Conservation (phyloP, 2,888 invertebrate species). For the Pristionchus maxplancki region DNA sequence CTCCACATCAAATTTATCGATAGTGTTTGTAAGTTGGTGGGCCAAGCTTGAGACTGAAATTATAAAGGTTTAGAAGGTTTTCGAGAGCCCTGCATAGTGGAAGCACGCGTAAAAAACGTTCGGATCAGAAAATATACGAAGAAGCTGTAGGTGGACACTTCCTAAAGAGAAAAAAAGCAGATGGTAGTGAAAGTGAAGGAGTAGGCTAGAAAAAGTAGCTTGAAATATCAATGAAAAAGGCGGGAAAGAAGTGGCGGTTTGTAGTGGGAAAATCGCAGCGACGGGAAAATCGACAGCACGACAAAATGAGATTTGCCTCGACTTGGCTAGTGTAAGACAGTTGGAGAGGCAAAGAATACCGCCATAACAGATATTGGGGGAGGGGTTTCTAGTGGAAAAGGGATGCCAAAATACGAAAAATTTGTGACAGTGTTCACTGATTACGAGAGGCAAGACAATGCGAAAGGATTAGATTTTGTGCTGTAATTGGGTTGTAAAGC, state of each 20-base stretch:
- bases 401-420: too few species aligned
- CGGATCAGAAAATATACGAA: too few species aligned
- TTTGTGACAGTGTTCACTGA: too few species aligned
- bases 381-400: too few species aligned
- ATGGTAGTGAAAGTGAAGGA: neutral
- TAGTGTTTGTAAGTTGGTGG: neutral
- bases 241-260: neutral
- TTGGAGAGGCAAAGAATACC: too few species aligned
- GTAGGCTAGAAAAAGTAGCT: neutral
- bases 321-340: too few species aligned
- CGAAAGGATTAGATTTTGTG: too few species aligned
- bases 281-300: neutral
- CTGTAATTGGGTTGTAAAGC: too few species aligned
- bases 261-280: conserved; percentile 11
- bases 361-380: too few species aligned
- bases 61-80: neutral
- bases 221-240: neutral
- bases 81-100: too few species aligned
- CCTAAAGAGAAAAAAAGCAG: neutral
- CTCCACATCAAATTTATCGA: neutral
- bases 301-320: conserved; percentile 8
- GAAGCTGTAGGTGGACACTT: neutral
- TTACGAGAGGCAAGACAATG: too few species aligned
- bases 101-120: too few species aligned
- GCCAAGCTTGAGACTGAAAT: neutral